A percentile compares a stretch with the other conserved stretches of the same genome.
Evolutionary conservation across 2,797 vertebrate species (phyloP).

Genomic region (Ficedula albicollis): DNA sequence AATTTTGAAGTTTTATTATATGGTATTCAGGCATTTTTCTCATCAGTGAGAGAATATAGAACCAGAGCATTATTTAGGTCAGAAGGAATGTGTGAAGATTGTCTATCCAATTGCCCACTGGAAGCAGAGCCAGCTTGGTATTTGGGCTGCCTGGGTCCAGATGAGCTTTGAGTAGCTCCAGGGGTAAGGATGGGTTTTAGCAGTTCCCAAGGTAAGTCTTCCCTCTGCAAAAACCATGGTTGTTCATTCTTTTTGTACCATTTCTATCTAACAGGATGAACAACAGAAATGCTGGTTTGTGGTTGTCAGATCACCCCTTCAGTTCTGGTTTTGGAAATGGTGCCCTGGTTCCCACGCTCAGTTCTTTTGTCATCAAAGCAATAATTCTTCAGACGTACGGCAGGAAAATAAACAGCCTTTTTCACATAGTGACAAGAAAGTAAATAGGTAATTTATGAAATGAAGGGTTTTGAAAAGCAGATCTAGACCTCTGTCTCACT

Average conservation of each 20-base stretch:
- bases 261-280: rapidly evolving
- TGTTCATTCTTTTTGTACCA: not conserved
- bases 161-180: not conserved
- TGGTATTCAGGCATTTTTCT: not conserved
- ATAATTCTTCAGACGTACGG: not conserved
- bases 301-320: not conserved
- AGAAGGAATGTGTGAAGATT: not conserved
- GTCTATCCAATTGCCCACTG: not conserved
- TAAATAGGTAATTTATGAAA: slow-evolving; percentile 27
- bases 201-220: not conserved
- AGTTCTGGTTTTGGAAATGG: not conserved
- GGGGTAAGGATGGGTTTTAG: not conserved
- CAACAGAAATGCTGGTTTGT: not conserved
- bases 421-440: not conserved
- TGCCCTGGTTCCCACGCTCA: not conserved
- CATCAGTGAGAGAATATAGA: not conserved
- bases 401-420: not conserved
- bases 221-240: not conserved
- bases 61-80: not conserved
- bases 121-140: not conserved
- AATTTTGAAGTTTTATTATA: not conserved
- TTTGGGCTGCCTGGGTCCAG: not conserved
- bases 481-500: not conserved
- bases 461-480: not conserved
- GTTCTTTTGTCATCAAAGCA: not conserved